Conservation (phyloP, 2,888 invertebrate species). For the Agrilus biguttatus region DNA sequence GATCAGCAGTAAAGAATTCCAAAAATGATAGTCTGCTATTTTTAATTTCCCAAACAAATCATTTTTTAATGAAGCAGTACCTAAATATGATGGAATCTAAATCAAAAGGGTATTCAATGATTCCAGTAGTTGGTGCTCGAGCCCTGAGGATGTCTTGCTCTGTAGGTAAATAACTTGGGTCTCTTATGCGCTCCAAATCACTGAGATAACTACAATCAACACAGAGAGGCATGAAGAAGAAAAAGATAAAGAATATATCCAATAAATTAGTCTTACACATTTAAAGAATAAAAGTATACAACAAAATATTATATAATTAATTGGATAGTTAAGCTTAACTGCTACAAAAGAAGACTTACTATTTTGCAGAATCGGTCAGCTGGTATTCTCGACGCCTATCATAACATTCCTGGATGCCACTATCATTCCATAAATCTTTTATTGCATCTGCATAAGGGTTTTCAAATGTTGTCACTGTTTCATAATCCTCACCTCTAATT, state of each 20-base stretch:
- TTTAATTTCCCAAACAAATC: no score
- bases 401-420: conserved; percentile 98
- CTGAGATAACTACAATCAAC: conserved; percentile 83
- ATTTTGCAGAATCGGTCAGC: conserved; percentile 99
- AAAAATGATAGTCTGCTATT: no score
- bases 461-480: conserved; percentile 97
- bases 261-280: not conserved
- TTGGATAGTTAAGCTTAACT: not conserved
- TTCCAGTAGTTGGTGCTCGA: conserved; percentile 98
- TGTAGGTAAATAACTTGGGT: conserved; percentile 82
- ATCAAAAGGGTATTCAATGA: conserved; percentile 99
- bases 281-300: no score
- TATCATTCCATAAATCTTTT: conserved; percentile 89
- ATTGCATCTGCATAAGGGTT: conserved; percentile 95
- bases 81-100: conserved; percentile 98
- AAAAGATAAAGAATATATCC: conserved; percentile 6
- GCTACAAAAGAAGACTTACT: conserved; percentile 50
- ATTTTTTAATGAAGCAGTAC: no score
- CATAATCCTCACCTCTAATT: conserved; percentile 93
- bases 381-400: conserved; percentile 99
- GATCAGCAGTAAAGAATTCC: no score
- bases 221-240: not conserved
- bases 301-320: not conserved
- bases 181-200: conserved; percentile 86
- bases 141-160: conserved; percentile 98